Conservation (phyloP, 2,797 vertebrate genomes). For the Todus mexicanus region DNA sequence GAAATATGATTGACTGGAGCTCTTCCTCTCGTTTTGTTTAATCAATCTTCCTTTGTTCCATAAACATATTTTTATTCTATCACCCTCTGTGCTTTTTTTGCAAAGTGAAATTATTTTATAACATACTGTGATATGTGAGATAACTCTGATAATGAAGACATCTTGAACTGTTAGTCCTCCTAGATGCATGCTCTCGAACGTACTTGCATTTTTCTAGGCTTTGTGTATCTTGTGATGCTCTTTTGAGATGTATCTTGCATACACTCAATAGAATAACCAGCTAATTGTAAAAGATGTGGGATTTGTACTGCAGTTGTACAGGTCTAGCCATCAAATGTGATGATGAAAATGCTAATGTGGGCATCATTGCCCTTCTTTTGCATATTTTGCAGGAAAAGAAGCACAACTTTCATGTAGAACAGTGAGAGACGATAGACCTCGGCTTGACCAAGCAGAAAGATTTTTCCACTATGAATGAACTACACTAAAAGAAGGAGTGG, state of each 20-base stretch:
- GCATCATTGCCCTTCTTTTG: not conserved
- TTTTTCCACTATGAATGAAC: not conserved
- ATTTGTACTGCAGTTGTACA: not conserved
- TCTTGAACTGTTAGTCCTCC: not conserved
- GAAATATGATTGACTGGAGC: not conserved
- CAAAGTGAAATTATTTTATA: not conserved
- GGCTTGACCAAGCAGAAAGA: not conserved
- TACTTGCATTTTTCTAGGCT: not conserved
- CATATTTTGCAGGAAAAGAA: not conserved
- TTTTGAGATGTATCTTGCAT: not conserved
- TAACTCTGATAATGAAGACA: not conserved
- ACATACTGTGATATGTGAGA: not conserved
- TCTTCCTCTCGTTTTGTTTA: not conserved
- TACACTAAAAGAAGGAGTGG: not conserved
- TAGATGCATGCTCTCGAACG: not conserved
- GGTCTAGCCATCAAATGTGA: not conserved
- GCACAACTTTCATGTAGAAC: not conserved
- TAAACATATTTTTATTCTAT: not conserved
- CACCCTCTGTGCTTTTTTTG: not conserved
- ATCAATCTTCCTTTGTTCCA: not conserved
- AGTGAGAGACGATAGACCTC: not conserved
- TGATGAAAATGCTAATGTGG: not conserved
- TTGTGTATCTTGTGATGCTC: not conserved
- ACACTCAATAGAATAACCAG: not conserved
- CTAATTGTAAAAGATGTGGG: not conserved